Percentiles rank a stretch among this genome's conserved stretches.
These are phyloP conservation scores for Zygothrica quintamaculata DNA, from an alignment of 2,888 invertebrate species.

Conservation along the genomic window DNA sequence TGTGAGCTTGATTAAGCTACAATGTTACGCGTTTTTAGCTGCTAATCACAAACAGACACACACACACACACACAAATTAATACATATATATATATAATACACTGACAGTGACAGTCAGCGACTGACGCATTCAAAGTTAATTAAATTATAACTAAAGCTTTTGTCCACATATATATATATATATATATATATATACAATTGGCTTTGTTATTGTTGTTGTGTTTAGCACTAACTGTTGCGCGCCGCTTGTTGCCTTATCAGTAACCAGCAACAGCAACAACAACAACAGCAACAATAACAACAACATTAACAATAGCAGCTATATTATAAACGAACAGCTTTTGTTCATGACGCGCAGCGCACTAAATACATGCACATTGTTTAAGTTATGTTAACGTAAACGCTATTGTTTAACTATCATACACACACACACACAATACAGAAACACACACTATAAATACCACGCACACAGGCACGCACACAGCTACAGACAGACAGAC, in stretches of 20 bases:
- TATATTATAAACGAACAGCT: conserved; percentile 15
- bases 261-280: conserved; percentile 9
- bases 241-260: conserved; percentile 47
- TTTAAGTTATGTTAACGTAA: conserved; percentile 25
- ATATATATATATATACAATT: too few relatives aligned
- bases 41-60: conserved; percentile 58
- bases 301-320: conserved; percentile 9
- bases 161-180: conserved; percentile 38
- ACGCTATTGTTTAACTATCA: conserved; percentile 38
- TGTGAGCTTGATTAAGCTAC: conserved; percentile 56
- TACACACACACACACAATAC: conserved; percentile 9
- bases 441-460: too few relatives aligned
- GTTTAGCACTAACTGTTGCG: conserved; percentile 54
- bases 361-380: conserved; percentile 22
- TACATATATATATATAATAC: conserved; percentile 17
- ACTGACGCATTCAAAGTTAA: conserved; percentile 69
- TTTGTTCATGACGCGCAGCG: conserved; percentile 53
- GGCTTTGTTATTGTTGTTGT: conserved; percentile 33
- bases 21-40: conserved; percentile 48
- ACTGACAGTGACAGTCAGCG: conserved; percentile 6
- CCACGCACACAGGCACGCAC: conserved; percentile 3
- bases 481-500: conserved; percentile 1
- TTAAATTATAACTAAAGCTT: conserved; percentile 77
- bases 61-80: conserved; percentile 8
- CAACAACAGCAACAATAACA: conserved; percentile 22